Evolutionary conservation across 2,888 invertebrate genomes (phyloP).

Genomic region (Limnephilus lunatus): DNA sequence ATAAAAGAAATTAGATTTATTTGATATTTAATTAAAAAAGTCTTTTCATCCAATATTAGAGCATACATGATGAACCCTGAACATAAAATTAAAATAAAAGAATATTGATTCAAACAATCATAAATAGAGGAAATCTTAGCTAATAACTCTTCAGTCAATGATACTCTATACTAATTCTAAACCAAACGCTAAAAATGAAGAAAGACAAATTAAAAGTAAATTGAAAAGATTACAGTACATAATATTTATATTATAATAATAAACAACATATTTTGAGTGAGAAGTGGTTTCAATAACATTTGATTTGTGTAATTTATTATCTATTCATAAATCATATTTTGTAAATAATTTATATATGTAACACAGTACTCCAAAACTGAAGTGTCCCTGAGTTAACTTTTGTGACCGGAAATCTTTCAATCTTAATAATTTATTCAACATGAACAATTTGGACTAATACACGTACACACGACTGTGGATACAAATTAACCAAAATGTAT

Average conservation of each 20-base stretch:
- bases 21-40: slow-evolving; percentile 46
- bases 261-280: slow-evolving; percentile 6
- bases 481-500: background rate
- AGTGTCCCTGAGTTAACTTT: background rate
- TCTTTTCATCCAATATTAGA: slow-evolving; percentile 36
- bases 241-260: slow-evolving; percentile 4
- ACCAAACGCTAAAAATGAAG: background rate
- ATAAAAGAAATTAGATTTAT: slow-evolving; percentile 23
- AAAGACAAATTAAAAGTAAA: background rate
- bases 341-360: background rate
- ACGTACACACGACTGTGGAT: too few relatives aligned
- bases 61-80: slow-evolving; percentile 42
- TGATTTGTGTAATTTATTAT: background rate
- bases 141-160: slow-evolving; percentile 24
- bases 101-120: slow-evolving; percentile 42
- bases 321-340: background rate
- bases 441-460: background rate
- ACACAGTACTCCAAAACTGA: background rate
- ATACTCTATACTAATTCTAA: slow-evolving; percentile 1
- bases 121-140: slow-evolving; percentile 37
- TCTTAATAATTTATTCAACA: background rate
- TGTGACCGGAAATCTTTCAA: background rate
- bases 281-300: slow-evolving; percentile 12
- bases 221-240: background rate
- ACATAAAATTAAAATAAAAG: slow-evolving; percentile 26